Evolutionary conservation across 2,888 invertebrate species (phyloP), one percentile per base, ranked within the genome.

Genomic region (Meiosimyza platycephala): DNA sequence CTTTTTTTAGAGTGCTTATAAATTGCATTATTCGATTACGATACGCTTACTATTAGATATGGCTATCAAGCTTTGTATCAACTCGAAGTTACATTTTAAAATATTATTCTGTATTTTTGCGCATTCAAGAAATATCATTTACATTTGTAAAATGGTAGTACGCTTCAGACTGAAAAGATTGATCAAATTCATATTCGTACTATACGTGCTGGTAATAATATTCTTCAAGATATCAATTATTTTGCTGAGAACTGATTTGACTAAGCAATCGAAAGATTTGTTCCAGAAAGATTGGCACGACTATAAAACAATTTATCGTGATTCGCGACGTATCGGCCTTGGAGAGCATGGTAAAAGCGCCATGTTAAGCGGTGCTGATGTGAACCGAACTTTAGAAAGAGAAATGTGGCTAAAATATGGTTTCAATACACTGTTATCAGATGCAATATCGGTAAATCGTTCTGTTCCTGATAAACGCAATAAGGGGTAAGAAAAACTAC

Each of bases 391-490:
- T 80, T 90, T 93, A 68, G 88, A 90, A 7, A 88, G 70, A 80
- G 78, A 4, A 76, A 74, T 50, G 87, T 97, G 93, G 16, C 98
- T 99, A 95, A 80, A 93, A 16, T 98, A 99, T 85, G 98, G 98
- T 1, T 99, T 98, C 85, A 98, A 98, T 86, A 98, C 94, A 0
- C 92, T 94, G 1, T 90, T 95, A 22, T 97, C 97, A 85, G 98
- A 99, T 88, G 92, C 92, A 81, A 98, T 99, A 79, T 92, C 97
- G 0, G 82, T 98, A 18, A 94, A 97, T 86, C 90, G 98, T 67
- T 94, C 98, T 0, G 75, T 95, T 57, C 93, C 93, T 0, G 95
- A 95, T 83, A 94, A 95, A 72, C 88, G 95, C 40, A 91, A 94
- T 83, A 84, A 88, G n/a, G 90, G 89, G 88, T 90, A 82, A 84